Evolutionary conservation across 2,888 invertebrate species (phyloP).

Genomic region (Synergus itoensis): DNA sequence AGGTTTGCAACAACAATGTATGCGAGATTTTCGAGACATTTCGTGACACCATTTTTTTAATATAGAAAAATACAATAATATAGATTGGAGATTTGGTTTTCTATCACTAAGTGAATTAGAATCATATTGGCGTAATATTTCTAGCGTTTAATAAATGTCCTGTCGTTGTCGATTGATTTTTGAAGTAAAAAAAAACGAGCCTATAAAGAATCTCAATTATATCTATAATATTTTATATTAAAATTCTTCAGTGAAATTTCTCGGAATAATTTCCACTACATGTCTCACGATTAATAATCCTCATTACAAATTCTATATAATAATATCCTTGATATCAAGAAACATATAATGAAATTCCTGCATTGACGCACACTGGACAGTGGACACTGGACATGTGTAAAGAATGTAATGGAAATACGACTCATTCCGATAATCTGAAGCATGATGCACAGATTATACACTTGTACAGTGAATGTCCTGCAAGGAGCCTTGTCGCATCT

Average conservation of each 20-base stretch:
- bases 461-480: slow-evolving; percentile 22
- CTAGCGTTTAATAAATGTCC: too few relatives aligned
- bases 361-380: neutral
- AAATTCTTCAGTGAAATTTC: neutral
- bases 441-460: slow-evolving; percentile 28
- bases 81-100: too few relatives aligned
- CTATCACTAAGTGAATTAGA: too few relatives aligned
- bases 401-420: slow-evolving; percentile 14
- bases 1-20: too few relatives aligned
- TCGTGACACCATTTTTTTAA: too few relatives aligned
- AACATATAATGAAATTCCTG: slow-evolving; percentile 6
- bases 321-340: neutral
- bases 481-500: slow-evolving; percentile 20
- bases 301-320: slow-evolving; percentile 24
- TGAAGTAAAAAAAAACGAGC: too few relatives aligned
- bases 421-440: slow-evolving; percentile 10
- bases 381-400: slow-evolving; percentile 8
- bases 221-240: neutral
- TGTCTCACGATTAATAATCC: neutral
- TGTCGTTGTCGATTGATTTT: too few relatives aligned
- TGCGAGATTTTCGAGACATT: too few relatives aligned
- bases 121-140: too few relatives aligned
- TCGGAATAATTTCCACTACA: neutral
- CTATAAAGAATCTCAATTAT: too few relatives aligned
- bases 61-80: too few relatives aligned